Evolutionary conservation across 2,888 invertebrate species (phyloP).

Genomic region (Leptogaster cylindrica): DNA sequence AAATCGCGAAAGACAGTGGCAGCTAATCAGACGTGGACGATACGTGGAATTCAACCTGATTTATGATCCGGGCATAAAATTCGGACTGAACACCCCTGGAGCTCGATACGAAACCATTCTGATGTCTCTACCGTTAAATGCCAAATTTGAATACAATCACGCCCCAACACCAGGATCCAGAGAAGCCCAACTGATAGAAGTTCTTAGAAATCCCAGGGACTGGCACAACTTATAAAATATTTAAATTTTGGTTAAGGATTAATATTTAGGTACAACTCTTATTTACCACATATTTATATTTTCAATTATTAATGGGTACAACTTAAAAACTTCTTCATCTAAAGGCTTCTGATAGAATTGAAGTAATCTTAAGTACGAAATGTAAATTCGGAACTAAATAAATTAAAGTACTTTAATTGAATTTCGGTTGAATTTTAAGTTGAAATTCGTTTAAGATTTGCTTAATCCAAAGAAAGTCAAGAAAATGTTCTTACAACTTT

Average conservation of each 20-base stretch:
- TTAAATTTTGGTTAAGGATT: not conserved
- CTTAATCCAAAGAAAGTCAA: too few species aligned
- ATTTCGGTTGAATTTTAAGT: too few species aligned
- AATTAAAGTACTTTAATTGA: too few species aligned
- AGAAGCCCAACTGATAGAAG: conserved; percentile 78
- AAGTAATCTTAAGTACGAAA: too few species aligned
- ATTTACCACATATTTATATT: not conserved
- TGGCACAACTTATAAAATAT: conserved; percentile 69
- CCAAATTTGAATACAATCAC: conserved; percentile 97
- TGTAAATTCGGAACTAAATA: too few species aligned
- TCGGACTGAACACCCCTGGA: conserved; percentile 92
- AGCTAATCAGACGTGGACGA: conserved; percentile 86
- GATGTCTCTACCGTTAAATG: conserved; percentile 92
- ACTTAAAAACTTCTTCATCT: too few species aligned
- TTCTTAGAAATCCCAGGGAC: conserved; percentile 84
- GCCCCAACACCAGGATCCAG: conserved; percentile 71
- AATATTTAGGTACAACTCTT: conserved; percentile 2
- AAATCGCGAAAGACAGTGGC: conserved; percentile 86
- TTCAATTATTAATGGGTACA: too few species aligned
- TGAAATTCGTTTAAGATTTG: too few species aligned
- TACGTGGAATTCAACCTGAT: conserved; percentile 98
- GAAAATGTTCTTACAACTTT: too few species aligned
- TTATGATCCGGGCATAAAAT: conserved; percentile 97
- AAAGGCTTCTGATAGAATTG: too few species aligned
- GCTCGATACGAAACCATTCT: conserved; percentile 95